Percentiles rank a stretch among this genome's conserved stretches.
phyloP scores from a whole-genome alignment of 2,888 invertebrate genomes.

The Hydrotaea diabolus region DNA sequence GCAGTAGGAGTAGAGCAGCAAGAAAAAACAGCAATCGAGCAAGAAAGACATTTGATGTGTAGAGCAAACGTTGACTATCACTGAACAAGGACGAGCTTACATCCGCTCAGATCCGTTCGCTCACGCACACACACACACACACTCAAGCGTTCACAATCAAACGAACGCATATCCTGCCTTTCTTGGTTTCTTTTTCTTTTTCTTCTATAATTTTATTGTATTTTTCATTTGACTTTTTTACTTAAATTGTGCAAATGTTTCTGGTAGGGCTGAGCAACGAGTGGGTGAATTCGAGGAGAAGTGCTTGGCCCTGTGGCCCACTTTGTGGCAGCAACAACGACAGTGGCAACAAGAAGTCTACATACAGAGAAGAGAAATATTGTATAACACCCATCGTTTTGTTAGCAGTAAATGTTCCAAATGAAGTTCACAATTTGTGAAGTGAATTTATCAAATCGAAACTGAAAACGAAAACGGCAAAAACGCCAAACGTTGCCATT shows the following conservation, averaged over 20 bases:
- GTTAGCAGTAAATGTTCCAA: constrained; percentile 49
- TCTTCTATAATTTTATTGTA: constrained; percentile 59
- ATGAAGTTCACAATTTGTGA: constrained; percentile 66
- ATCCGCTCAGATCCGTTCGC: constrained; percentile 17
- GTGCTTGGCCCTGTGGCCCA: neutral
- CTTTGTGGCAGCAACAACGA: neutral
- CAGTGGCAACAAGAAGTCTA: neutral
- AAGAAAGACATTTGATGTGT: constrained; percentile 18
- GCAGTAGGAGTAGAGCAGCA: neutral
- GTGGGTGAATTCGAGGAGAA: neutral
- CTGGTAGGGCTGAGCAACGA: neutral
- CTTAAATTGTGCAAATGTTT: constrained; percentile 61
- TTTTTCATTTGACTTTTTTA: constrained; percentile 65
- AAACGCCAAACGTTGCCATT: constrained; percentile 4
- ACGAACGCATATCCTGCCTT: neutral
- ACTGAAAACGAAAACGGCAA: constrained; percentile 18
- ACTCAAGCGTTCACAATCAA: too few relatives aligned
- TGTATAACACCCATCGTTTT: constrained; percentile 63
- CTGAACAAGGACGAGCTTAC: constrained; percentile 28
- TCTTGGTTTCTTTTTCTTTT: neutral
- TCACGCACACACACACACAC: constrained; percentile 22
- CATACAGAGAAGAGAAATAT: constrained; percentile 31
- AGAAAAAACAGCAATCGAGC: constrained; percentile 16
- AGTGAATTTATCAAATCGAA: constrained; percentile 63
- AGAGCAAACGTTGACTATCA: constrained; percentile 53